Evolutionary conservation across 2,888 invertebrate species (phyloP), one percentile per base, ranked within the genome.

Genomic region (Yponomeuta cagnagella): DNA sequence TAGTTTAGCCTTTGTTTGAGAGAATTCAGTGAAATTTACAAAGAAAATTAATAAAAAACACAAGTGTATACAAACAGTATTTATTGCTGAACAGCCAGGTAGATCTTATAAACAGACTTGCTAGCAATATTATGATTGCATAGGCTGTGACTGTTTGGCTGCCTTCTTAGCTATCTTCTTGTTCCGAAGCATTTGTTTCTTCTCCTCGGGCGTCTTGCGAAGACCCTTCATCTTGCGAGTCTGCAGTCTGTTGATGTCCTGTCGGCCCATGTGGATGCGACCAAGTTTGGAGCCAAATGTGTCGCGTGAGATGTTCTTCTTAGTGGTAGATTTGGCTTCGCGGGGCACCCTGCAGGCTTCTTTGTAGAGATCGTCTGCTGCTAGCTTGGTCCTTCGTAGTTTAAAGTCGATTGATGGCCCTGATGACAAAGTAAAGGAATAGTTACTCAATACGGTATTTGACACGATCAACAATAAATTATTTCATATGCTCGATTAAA

Each of bases 181-280:
- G 75, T 93, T 93, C 71, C 93, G 86, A 10, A 93, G 85, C 77
- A 93, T 93, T 30, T 92, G 86, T 76, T 95, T 95, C 77, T 91
- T 94, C 78, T 96, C 96, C 72, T 94, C 93, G 0, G 94, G 86
- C 0, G 95, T 94, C 84, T 96, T 97, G 78, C 95, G 95, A 70
- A 98, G 89, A 63, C 97, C 98, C 87, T 97, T 98, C 94, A 98
- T 96, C 86, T 97, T 98, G 73, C 98, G 94, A 3, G 97, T 98
- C 84, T 98, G 98, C 74, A 99, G 89, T 75, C 94, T 95, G 70
- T 94, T 93, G 52, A 98, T 93, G 78, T 97, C 95, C 82, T 99
- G 99, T 78, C 95, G 95, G 75, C 97, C 97, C 93, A 99, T 94
- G 87, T 99, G 99, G 72, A 99, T 95, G 70, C 98, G 95, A 65